phyloP scores from a whole-genome alignment of 2,797 vertebrate species.

The Poecilia wingei region DNA sequence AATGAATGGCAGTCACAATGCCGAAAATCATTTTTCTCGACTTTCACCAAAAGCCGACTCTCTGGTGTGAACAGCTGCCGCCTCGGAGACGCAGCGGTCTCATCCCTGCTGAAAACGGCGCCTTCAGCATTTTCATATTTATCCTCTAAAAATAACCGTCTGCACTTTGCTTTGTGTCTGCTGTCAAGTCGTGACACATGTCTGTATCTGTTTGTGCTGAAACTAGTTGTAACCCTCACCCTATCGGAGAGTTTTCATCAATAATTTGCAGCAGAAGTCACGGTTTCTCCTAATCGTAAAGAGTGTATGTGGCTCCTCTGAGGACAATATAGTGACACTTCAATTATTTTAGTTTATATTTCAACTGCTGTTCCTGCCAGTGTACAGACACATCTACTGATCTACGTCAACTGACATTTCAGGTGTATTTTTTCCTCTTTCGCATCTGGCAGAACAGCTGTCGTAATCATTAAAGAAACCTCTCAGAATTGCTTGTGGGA shows the following conservation, averaged over 20 bases:
- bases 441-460: constrained; percentile 12
- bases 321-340: constrained; percentile 23
- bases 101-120: constrained; percentile 55
- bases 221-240: constrained; percentile 37
- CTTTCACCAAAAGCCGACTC: constrained; percentile 72
- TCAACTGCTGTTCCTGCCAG: constrained; percentile 11
- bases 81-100: constrained; percentile 40
- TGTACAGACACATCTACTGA: neutral
- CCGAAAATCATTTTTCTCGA: constrained; percentile 62
- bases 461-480: constrained; percentile 1
- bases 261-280: constrained; percentile 30
- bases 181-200: constrained; percentile 58
- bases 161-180: constrained; percentile 56
- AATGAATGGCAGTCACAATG: constrained; percentile 61
- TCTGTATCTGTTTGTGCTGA: constrained; percentile 48
- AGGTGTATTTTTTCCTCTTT: constrained; percentile 9
- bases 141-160: constrained; percentile 57
- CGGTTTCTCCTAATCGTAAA: constrained; percentile 20
- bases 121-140: constrained; percentile 60
- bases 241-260: constrained; percentile 27
- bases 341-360: constrained; percentile 4
- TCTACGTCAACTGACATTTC: constrained; percentile 23
- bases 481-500: neutral
- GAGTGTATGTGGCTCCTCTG: neutral
- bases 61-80: constrained; percentile 50